Base-by-base conservation (phyloP, 1,140 invertebrate species). In the Drosophila oshimai region DNA sequence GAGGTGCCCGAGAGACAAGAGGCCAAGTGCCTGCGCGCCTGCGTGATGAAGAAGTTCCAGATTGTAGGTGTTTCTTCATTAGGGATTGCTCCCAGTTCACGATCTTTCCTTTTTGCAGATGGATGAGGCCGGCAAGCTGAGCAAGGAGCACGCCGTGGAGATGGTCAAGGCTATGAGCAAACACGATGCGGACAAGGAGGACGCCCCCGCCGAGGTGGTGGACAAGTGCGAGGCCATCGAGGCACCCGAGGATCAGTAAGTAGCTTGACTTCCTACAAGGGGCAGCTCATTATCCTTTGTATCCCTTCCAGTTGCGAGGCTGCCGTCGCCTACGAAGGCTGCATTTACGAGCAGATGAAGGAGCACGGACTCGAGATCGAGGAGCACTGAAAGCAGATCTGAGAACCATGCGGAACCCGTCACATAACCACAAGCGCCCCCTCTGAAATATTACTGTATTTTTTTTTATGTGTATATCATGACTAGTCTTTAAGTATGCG, bases 21-120 rank as follows among this genome's bases (percentile, higher is more conserved):
- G 29, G 71, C 44, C 18, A 90, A 89, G 44, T 90, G 89, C 45
- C 37, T 90, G 44, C 79, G 54, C 15, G 60, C 84, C 31, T 90
- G 89, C 22, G 37, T 90, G 15, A 70, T 90, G 84, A 86, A 90
- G 53, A 90, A 90, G 55, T 79, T 79, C n/a, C 22, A 74, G n/a
- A 68, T 89, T 15, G 89, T 90, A 54, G 49, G 84, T 72, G 5
- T 13, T 41, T n/a, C 7, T 2, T 1, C 7, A 3, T 0, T 13
- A 22, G 2, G 31, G 22, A 15, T 3, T 12, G 3, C 7, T 2
- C 3, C 13, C 2, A 6, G 2, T 2, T 36, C 2, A 10, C 5
- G 33, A 12, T 28, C 6, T 18, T 33, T 29, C 9, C 9, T 4
- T 26, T n/a, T 28, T 26, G 4, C 26, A 90, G 88, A 72, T 89